Evolutionary conservation across 2,888 invertebrate species (phyloP), one percentile per base, ranked within the genome.

Genomic region (Luperina testacea): DNA sequence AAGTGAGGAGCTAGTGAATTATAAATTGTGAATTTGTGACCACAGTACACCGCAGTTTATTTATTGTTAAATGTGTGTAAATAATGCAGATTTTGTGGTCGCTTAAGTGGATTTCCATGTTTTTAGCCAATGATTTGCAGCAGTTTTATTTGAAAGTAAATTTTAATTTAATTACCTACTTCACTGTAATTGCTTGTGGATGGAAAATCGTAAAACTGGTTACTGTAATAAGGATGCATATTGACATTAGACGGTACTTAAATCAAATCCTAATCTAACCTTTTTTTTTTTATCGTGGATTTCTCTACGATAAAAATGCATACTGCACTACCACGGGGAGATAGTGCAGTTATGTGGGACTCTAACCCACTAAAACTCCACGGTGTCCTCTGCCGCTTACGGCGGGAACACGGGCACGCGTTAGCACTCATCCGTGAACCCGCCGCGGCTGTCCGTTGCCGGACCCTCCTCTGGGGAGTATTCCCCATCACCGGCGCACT

Each of bases 1-100:
- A 79, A 84, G 67, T 87, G 72, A 75, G 84, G 84, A 85, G 70
- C 71, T 84, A 11, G 73, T 67, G 73, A 81, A 84, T 82, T 75
- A 77, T 82, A 75, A 78, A 83, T 80, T 82, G 59, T 80, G 78
- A 70, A 78, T 78, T 80, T 83, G 72, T 77, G 78, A 82, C 64
- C 70, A 78, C 77, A 61, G 65, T 42, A 65, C 64, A 71, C 67
- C 64, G 69, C 61, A 59, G 32, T 81, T 81, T 74, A 74, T 79
- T 32, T 68, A 53, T 84, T 65, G 51, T 70, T 78, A 73, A 80
- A 80, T 75, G 65, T 69, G 38, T 67, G 32, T 67, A 67, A 86
- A 81, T 86, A 59, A 79, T 77, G 51, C 64, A 63, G 17, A 20
- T 70, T 61, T 68, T 72, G 79, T 70, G 79, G 72, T 70, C 20